Percentiles rank a stretch among this genome's conserved stretches.
Conservation (phyloP, 2,797 vertebrate species). For the Adrianichthys oophorus region DNA sequence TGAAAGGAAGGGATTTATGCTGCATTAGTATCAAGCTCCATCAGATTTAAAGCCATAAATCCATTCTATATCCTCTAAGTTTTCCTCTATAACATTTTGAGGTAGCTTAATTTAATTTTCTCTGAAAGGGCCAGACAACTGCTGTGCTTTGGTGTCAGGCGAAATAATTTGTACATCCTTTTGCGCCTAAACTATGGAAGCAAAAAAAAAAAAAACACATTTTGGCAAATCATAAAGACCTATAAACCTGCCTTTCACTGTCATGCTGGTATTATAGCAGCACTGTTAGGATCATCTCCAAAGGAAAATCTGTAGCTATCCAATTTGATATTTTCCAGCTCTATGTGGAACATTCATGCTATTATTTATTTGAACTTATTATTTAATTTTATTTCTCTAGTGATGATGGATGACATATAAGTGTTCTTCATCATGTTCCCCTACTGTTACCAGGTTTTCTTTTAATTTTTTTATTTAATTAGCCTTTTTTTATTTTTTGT, state of each 20-base stretch:
- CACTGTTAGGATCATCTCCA: conserved; percentile 55
- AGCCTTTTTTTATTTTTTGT: no score
- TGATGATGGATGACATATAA: no score
- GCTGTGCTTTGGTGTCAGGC: conserved; percentile 76
- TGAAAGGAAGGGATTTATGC: conserved; percentile 77
- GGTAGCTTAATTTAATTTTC: conserved; percentile 77
- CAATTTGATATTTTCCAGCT: conserved; percentile 51
- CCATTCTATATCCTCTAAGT: conserved; percentile 77
- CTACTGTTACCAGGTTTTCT: no score
- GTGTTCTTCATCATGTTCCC: no score
- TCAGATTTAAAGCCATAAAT: conserved; percentile 80
- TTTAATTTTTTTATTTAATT: no score
- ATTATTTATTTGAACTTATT: conserved; percentile 29
- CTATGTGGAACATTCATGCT: conserved; percentile 37
- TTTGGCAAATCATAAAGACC: conserved; percentile 59
- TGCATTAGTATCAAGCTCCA: conserved; percentile 80
- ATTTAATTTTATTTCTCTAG: conserved; percentile 6
- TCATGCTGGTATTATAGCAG: conserved; percentile 37
- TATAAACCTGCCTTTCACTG: conserved; percentile 49
- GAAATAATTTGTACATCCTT: conserved; percentile 76
- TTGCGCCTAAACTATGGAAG: conserved; percentile 73
- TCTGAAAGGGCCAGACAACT: conserved; percentile 63
- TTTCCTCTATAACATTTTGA: conserved; percentile 71
- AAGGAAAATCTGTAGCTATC: conserved; percentile 35
- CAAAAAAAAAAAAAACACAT: conserved; percentile 52